A percentile compares a stretch with the other conserved stretches of the same genome.
phyloP scores from a whole-genome alignment of 1,140 invertebrate species.

The Anastrepha obliqua region DNA sequence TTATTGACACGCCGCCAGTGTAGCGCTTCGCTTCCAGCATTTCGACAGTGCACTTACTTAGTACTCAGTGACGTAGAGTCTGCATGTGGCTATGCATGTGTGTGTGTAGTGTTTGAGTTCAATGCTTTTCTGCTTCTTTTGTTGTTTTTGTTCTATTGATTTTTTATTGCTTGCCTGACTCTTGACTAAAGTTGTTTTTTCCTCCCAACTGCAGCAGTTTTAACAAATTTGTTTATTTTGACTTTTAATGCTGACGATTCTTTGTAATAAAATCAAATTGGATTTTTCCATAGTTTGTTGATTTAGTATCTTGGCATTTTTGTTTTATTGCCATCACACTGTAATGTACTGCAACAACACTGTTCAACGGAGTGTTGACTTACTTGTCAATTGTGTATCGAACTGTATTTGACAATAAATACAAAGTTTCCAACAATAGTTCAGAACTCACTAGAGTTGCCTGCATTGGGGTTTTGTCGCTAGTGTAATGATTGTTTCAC shows the following conservation, averaged over 20 bases:
- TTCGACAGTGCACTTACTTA: no score
- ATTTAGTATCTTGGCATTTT: constrained; percentile 1
- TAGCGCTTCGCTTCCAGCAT: not conserved
- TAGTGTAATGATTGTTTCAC: not conserved
- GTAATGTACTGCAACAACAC: not conserved
- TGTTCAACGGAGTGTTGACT: not conserved
- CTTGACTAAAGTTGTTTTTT: not conserved
- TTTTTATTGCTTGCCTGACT: not conserved
- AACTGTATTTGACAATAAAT: constrained; percentile 23
- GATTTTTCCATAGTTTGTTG: not conserved
- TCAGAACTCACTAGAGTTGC: not conserved
- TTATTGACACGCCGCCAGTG: not conserved
- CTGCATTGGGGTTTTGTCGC: not conserved
- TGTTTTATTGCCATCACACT: not conserved
- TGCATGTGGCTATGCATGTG: not conserved
- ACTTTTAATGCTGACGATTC: constrained; percentile 28
- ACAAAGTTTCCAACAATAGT: constrained; percentile 12
- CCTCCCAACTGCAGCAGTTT: not conserved
- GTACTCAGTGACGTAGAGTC: not conserved
- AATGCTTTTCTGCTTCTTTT: not conserved
- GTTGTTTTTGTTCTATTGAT: not conserved
- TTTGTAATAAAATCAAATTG: constrained; percentile 34
- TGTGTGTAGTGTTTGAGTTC: not conserved
- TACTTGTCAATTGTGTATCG: constrained; percentile 41
- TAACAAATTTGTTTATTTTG: constrained; percentile 34